Conservation (phyloP, 2,888 invertebrate species). For the Coremacera marginata region DNA sequence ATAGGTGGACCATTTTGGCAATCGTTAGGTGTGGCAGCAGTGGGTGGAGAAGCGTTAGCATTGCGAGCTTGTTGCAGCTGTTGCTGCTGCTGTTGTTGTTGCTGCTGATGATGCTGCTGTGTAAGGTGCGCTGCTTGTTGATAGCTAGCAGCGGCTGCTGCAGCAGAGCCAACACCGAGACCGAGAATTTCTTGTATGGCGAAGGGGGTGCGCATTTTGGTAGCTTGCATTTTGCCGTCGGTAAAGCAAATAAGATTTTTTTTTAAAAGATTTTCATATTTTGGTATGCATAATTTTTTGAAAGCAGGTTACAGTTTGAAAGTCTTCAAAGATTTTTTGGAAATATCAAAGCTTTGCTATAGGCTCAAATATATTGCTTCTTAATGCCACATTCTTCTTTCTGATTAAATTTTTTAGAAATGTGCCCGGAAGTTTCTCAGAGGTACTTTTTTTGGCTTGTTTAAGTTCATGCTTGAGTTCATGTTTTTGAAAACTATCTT, state of each 20-base stretch:
- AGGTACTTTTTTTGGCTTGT: too few relatives aligned
- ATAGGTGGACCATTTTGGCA: slow-evolving; percentile 54
- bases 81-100: slow-evolving; percentile 42
- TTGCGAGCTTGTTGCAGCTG: slow-evolving; percentile 45
- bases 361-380: too few relatives aligned
- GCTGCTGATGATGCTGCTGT: slow-evolving; percentile 49
- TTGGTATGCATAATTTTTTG: not conserved
- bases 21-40: slow-evolving; percentile 48
- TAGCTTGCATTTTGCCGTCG: slow-evolving; percentile 65
- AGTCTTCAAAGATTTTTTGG: too few relatives aligned
- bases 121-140: slow-evolving; percentile 58
- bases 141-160: slow-evolving; percentile 56
- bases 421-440: too few relatives aligned
- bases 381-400: too few relatives aligned
- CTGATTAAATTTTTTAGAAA: too few relatives aligned
- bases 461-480: too few relatives aligned
- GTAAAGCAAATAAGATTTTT: slow-evolving; percentile 31
- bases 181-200: slow-evolving; percentile 69
- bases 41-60: slow-evolving; percentile 46
- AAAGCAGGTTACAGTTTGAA: too few relatives aligned
- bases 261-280: not conserved
- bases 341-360: too few relatives aligned
- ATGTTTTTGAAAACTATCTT: too few relatives aligned
- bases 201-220: slow-evolving; percentile 69
- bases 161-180: slow-evolving; percentile 62